Evolutionary conservation across 2,888 invertebrate species (phyloP).

Genomic region (Papilio demoleus): DNA sequence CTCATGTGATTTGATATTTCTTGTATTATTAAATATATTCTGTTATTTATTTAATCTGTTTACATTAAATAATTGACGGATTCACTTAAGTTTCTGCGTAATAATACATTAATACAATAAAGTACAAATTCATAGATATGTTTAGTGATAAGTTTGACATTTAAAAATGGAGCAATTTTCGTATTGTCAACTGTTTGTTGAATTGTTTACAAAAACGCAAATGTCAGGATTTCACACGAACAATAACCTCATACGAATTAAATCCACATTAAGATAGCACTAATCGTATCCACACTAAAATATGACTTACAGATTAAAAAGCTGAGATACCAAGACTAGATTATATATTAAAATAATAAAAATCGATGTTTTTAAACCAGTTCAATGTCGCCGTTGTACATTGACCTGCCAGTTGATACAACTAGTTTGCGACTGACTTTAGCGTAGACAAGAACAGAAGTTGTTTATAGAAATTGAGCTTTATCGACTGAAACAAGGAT

Average conservation of each 20-base stretch:
- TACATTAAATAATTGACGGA: neutral
- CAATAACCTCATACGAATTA: neutral
- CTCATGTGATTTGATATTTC: slow-evolving; percentile 2
- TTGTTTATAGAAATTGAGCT: no score
- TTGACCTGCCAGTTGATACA: slow-evolving; percentile 9
- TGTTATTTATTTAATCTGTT: neutral
- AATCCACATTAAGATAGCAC: slow-evolving; percentile 3
- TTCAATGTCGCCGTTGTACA: slow-evolving; percentile 13
- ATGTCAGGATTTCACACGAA: neutral
- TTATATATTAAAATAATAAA: neutral
- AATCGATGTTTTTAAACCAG: slow-evolving; percentile 23
- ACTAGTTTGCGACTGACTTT: slow-evolving; percentile 36
- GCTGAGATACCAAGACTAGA: neutral
- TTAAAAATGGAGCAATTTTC: no score
- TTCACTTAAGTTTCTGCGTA: neutral
- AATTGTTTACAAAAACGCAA: neutral
- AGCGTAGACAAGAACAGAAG: no score
- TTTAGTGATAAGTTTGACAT: no score
- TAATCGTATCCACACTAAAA: neutral
- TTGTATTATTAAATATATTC: slow-evolving; percentile 16
- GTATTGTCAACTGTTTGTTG: no score
- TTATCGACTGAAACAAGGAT: no score
- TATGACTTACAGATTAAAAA: neutral
- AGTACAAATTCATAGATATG: no score
- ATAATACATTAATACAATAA: no score